Evolutionary conservation across 2,888 invertebrate species (phyloP), one percentile per base, ranked within the genome.

Genomic region (Blastobasis adustella): DNA sequence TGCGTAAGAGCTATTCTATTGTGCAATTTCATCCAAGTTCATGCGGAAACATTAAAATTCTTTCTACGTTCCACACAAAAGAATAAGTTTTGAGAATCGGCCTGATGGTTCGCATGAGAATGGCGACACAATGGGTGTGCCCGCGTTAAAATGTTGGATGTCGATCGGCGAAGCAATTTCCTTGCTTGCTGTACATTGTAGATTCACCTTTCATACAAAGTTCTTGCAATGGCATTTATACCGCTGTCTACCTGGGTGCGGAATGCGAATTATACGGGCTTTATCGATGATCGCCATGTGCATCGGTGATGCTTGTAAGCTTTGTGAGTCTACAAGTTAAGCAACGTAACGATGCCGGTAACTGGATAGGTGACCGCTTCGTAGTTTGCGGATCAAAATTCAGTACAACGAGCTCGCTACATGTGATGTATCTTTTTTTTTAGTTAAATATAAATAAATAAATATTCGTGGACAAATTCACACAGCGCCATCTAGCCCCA

Each of bases 11-110:
- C 62, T 57, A 67, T 69, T 70, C 73, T 67, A 79, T 81, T 83
- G 79, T 81, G 71, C 72, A 75, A 77, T 76, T 76, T 72, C 71
- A 72, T 70, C 69, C 69, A 79, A 82, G 79, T 85, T 79, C 79
- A 82, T 73, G 67, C 85, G 86, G 85, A 86, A 81, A 75, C 85
- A 85, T 87, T 85, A 85, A 85, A 77, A 86, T 86, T 87, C 86
- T 78, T 83, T 76, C 71, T 72, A 66, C 79, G 79, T 82, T 73
- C 23, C 78, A 72, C 73, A 84, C 82, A 85, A 86, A 87, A 84
- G 83, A 82, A 82, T 79, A 85, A 80, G 78, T 85, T 86, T 86
- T 82, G 74, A 83, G 86, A 85, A 86, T 67, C 76, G 67, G 69
- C 64, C 66, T 72, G 75, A 72, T 73, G 76, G 72, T 73, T 69